A percentile compares a stretch with the other conserved stretches of the same genome.
These are phyloP conservation scores for Turritopsis dohrnii DNA, from an alignment of 30 jellyfish, hydroid and myxozoan genomes.

Conservation along the genomic window DNA sequence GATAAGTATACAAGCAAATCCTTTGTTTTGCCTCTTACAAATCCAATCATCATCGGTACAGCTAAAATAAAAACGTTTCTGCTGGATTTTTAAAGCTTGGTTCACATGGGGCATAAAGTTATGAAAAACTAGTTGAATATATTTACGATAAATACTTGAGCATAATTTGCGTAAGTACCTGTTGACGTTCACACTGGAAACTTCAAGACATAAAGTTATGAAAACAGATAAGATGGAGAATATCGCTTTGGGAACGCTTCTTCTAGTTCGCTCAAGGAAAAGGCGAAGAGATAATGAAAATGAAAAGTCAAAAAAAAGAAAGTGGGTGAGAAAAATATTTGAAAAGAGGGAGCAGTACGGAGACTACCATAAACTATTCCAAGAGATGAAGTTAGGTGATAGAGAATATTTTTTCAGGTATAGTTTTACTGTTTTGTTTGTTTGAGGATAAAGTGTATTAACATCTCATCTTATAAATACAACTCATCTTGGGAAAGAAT, in stretches of 20 bases:
- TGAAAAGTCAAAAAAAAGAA: neutral
- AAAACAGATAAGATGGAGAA: neutral
- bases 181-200: slow-evolving; percentile 10
- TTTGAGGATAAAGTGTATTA: no score
- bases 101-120: no score
- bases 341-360: neutral
- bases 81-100: no score
- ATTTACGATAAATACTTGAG: neutral
- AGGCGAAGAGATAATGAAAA: neutral
- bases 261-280: neutral
- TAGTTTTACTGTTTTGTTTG: no score
- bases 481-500: no score
- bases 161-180: neutral
- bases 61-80: no score
- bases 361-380: neutral
- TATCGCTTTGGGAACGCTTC: neutral
- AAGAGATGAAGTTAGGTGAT: neutral
- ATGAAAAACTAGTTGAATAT: neutral
- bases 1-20: no score
- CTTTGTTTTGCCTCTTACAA: no score
- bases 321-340: neutral
- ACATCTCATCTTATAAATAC: no score
- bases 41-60: no score
- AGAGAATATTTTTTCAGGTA: neutral
- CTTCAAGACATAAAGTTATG: neutral